Evolutionary conservation across 2,113 vertebrate species (phyloP).

Genomic region (Ceyx melanurus): DNA sequence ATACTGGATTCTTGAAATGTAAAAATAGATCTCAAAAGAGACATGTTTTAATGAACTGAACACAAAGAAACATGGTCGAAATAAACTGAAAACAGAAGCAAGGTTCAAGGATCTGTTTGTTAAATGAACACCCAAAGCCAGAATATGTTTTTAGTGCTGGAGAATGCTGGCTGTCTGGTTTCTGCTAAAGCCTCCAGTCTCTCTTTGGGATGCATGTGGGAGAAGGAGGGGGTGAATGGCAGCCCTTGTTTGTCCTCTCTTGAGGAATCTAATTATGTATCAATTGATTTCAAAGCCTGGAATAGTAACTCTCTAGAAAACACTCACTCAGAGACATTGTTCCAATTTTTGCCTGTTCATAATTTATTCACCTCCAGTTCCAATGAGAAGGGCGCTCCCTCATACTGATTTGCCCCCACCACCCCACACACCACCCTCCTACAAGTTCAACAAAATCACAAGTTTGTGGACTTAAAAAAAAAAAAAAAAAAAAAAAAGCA

Average conservation of each 20-base stretch:
- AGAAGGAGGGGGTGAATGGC: constrained; percentile 73
- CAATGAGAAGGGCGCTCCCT: constrained; percentile 15
- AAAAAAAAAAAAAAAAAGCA: not conserved
- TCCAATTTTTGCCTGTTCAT: constrained; percentile 54
- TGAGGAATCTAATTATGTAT: constrained; percentile 77
- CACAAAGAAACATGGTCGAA: constrained; percentile 71
- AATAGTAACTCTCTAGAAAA: constrained; percentile 73
- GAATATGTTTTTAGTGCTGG: constrained; percentile 76
- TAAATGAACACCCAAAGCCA: constrained; percentile 77
- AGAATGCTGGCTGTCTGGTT: constrained; percentile 76
- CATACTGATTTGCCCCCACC: not conserved
- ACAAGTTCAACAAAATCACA: not conserved
- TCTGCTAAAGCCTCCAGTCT: constrained; percentile 63
- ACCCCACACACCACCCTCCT: not conserved
- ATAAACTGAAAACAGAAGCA: constrained; percentile 76
- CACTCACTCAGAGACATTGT: constrained; percentile 62
- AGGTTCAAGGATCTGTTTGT: constrained; percentile 77
- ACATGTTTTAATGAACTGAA: constrained; percentile 75
- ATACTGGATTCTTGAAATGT: constrained; percentile 74
- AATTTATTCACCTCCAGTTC: constrained; percentile 68
- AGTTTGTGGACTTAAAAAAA: not conserved
- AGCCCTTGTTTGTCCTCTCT: constrained; percentile 74
- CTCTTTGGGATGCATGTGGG: constrained; percentile 72
- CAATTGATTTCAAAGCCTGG: constrained; percentile 75
- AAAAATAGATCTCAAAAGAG: constrained; percentile 74